phyloP scores from a whole-genome alignment of 2,797 vertebrate genomes.

The Neopelma chrysocephalum region DNA sequence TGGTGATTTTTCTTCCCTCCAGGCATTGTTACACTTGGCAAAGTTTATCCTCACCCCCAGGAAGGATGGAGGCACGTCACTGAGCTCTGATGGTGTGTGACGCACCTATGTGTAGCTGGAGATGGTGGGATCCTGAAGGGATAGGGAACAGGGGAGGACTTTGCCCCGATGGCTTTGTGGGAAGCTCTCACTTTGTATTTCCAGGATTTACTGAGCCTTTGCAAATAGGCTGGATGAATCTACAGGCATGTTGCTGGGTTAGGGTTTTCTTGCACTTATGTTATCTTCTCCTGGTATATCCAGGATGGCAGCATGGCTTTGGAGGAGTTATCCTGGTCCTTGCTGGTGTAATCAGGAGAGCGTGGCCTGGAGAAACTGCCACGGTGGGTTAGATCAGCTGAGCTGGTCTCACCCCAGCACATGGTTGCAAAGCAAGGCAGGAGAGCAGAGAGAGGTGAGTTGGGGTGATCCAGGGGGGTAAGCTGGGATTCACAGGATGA shows the following conservation, averaged over 20 bases:
- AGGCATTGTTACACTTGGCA: background rate
- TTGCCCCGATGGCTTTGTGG: background rate
- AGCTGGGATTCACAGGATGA: background rate
- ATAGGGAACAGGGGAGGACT: background rate
- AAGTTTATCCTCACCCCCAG: background rate
- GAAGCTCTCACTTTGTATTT: background rate
- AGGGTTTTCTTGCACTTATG: background rate
- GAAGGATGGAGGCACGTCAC: background rate
- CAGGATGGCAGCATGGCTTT: background rate
- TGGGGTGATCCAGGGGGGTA: accelerated
- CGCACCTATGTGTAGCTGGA: background rate
- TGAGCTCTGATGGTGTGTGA: background rate
- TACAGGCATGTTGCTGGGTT: background rate
- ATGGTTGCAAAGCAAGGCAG: background rate
- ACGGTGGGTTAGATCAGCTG: background rate
- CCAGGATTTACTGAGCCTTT: background rate
- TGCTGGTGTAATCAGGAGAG: background rate
- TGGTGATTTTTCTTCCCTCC: background rate
- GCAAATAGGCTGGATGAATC: background rate
- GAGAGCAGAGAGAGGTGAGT: background rate
- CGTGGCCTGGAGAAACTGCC: background rate
- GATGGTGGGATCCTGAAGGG: background rate
- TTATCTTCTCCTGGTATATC: background rate
- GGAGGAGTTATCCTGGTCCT: background rate
- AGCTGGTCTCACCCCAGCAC: background rate